These are phyloP conservation scores for Marasmarcha lunaedactyla DNA, from an alignment of 2,888 invertebrate species.

Conservation along the genomic window DNA sequence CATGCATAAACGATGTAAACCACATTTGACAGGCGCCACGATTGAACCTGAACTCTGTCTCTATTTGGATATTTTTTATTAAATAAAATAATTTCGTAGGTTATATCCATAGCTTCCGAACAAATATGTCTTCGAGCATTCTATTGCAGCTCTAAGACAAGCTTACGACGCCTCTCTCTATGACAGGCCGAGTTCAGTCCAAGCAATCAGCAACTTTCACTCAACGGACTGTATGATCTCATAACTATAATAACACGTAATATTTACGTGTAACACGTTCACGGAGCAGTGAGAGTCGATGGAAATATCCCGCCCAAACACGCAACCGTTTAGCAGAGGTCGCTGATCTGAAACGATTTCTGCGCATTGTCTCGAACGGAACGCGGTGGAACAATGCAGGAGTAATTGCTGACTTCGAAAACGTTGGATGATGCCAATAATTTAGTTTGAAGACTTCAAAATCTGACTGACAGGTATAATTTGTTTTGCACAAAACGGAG, in stretches of 20 bases:
- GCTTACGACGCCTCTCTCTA: too few species aligned
- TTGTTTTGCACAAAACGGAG: too few species aligned
- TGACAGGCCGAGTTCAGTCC: not conserved
- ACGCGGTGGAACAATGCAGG: not conserved
- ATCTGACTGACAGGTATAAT: not conserved
- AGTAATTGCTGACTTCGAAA: not conserved
- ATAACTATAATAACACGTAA: constrained; percentile 32
- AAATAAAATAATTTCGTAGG: too few species aligned
- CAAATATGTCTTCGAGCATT: too few species aligned
- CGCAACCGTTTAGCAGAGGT: constrained; percentile 40
- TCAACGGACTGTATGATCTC: constrained; percentile 30
- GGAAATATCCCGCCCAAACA: constrained; percentile 45
- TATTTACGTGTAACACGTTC: constrained; percentile 30
- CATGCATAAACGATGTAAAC: too few species aligned
- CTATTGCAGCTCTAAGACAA: too few species aligned
- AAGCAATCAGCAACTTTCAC: constrained; percentile 40
- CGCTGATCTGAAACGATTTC: constrained; percentile 28
- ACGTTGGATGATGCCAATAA: too few species aligned
- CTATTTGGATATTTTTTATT: too few species aligned
- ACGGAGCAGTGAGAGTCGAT: constrained; percentile 52
- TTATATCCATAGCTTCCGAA: too few species aligned
- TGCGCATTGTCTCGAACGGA: constrained; percentile 2
- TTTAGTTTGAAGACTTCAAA: not conserved
- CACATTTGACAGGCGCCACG: too few species aligned
- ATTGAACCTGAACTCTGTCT: too few species aligned